These are phyloP conservation scores for Limnephilus lunatus DNA, from an alignment of 2,888 invertebrate species.

Conservation along the genomic window DNA sequence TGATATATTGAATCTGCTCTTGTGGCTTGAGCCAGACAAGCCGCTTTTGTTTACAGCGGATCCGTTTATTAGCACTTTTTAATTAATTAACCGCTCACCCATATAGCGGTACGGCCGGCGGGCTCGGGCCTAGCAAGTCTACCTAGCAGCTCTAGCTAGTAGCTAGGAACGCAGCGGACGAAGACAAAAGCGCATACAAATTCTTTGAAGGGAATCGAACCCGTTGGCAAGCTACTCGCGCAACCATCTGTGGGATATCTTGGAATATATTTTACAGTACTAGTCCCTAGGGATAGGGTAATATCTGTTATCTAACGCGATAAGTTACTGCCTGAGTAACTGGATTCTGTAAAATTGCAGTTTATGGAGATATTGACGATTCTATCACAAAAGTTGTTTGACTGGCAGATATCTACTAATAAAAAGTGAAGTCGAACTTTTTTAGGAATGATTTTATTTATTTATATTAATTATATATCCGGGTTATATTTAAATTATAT, in stretches of 20 bases:
- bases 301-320: not conserved
- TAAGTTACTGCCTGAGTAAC: not conserved
- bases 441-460: too few species aligned
- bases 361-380: too few species aligned
- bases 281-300: not conserved
- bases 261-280: not conserved
- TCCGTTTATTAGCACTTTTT: constrained; percentile 58
- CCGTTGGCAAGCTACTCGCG: not conserved
- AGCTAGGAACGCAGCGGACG: not conserved
- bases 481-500: too few species aligned
- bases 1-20: constrained; percentile 62
- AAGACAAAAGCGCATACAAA: constrained; percentile 47
- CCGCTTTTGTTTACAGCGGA: constrained; percentile 58
- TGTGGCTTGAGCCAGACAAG: constrained; percentile 56
- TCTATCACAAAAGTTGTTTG: too few species aligned
- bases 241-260: not conserved
- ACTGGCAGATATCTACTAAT: too few species aligned
- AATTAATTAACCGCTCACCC: constrained; percentile 52
- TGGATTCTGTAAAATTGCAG: too few species aligned
- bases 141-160: not conserved
- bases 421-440: too few species aligned
- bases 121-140: not conserved
- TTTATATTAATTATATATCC: too few species aligned
- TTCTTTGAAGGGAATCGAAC: constrained; percentile 28
- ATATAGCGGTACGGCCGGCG: constrained; percentile 29